phyloP scores from a whole-genome alignment of 2,113 vertebrate genomes.

The Epinephelus cyanopodus region DNA sequence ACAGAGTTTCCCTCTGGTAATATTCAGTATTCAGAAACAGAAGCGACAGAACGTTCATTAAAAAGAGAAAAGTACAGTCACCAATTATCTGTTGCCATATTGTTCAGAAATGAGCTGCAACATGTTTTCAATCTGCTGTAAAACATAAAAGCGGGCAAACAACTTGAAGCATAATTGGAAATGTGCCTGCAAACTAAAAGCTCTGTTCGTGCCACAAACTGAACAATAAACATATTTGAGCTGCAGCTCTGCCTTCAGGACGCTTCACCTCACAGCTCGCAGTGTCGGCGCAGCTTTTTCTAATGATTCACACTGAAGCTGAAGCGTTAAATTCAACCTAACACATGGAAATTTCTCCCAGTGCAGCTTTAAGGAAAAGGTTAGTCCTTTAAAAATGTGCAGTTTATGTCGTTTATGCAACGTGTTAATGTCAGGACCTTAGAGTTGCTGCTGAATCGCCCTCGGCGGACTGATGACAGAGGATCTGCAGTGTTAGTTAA shows the following conservation, averaged over 20 bases:
- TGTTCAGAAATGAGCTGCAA: background rate
- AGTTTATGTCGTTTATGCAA: background rate
- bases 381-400: background rate
- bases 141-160: background rate
- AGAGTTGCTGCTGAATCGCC: no score
- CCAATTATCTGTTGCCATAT: background rate
- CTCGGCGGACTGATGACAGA: no score
- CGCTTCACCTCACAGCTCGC: background rate
- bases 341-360: background rate
- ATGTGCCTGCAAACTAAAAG: no score
- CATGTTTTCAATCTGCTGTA: background rate
- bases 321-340: background rate
- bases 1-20: background rate
- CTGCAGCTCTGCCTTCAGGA: background rate
- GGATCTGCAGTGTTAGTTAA: no score
- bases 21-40: background rate
- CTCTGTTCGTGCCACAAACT: no score
- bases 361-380: constrained; percentile 4
- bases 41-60: background rate
- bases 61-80: background rate
- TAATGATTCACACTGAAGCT: background rate
- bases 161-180: background rate
- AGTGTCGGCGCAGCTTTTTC: background rate
- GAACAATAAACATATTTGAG: no score
- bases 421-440: no score